A percentile compares a stretch with the other conserved stretches of the same genome.
phyloP scores from a whole-genome alignment of 2,113 vertebrate species.

The Oryzias woworae region DNA sequence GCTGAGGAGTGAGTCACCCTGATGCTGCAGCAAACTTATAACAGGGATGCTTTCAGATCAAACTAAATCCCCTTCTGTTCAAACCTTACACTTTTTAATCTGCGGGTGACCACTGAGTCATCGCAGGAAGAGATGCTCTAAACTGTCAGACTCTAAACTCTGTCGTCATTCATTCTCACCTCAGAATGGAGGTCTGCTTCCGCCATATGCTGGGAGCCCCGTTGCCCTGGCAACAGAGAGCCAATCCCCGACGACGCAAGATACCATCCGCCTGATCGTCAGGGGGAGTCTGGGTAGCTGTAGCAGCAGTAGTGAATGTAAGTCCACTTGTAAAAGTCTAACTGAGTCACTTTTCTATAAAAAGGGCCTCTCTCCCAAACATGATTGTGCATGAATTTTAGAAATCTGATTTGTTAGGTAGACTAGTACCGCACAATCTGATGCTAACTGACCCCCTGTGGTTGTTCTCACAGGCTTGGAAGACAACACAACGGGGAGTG shows the following conservation, averaged over 20 bases:
- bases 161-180: slow-evolving; percentile 62
- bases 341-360: not conserved
- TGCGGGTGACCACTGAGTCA: slow-evolving; percentile 61
- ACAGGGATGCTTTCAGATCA: slow-evolving; percentile 27
- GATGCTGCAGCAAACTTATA: slow-evolving; percentile 17
- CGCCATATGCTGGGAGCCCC: slow-evolving; percentile 77
- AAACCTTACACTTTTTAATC: slow-evolving; percentile 35
- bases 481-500: slow-evolving; percentile 90
- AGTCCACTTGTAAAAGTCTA: slow-evolving; percentile 53
- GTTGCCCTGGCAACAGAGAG: slow-evolving; percentile 80
- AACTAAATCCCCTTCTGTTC: slow-evolving; percentile 45
- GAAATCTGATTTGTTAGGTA: not conserved
- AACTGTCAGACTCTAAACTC: slow-evolving; percentile 44
- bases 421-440: not conserved
- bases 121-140: slow-evolving; percentile 44
- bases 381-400: not conserved
- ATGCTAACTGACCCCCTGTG: slow-evolving; percentile 14
- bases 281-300: slow-evolving; percentile 96
- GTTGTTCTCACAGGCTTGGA: slow-evolving; percentile 83
- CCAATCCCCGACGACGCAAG: slow-evolving; percentile 83
- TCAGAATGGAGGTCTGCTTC: slow-evolving; percentile 86
- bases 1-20: slow-evolving; percentile 44
- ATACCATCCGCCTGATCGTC: slow-evolving; percentile 94
- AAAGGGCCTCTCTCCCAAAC: not conserved
- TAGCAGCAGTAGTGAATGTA: slow-evolving; percentile 97